Conservation (phyloP, 2,113 vertebrate species). For the Columbina picui region DNA sequence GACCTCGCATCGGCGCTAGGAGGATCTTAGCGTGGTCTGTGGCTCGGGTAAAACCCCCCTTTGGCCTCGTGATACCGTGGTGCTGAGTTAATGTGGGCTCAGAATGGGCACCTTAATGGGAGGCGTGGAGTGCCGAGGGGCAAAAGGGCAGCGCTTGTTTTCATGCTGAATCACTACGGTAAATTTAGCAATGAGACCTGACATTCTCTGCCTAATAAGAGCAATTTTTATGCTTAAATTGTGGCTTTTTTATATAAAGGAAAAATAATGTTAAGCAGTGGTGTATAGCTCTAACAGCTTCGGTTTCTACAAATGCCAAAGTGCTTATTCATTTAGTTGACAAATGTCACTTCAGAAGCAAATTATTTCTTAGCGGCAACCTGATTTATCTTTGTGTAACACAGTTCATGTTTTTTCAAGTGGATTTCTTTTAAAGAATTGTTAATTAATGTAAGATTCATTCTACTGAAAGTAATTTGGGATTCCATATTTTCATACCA, state of each 20-base stretch:
- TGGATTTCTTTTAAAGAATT: neutral
- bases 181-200: conserved; percentile 50
- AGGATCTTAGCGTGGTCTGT: neutral
- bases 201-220: conserved; percentile 53
- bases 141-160: neutral
- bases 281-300: neutral
- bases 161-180: conserved; percentile 22
- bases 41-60: fast-evolving
- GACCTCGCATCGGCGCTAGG: fast-evolving
- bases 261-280: neutral
- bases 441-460: neutral
- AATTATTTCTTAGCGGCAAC: neutral
- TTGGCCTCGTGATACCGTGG: fast-evolving
- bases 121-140: neutral
- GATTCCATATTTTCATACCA: neutral
- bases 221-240: conserved; percentile 48
- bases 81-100: neutral
- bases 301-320: conserved; percentile 31
- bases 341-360: conserved; percentile 33
- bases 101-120: neutral
- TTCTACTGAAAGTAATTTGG: neutral
- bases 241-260: conserved; percentile 13
- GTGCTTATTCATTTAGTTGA: conserved; percentile 13
- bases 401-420: neutral
- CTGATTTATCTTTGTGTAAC: neutral